Conservation (phyloP, 2,888 invertebrate species). For the Lymantria monacha region DNA sequence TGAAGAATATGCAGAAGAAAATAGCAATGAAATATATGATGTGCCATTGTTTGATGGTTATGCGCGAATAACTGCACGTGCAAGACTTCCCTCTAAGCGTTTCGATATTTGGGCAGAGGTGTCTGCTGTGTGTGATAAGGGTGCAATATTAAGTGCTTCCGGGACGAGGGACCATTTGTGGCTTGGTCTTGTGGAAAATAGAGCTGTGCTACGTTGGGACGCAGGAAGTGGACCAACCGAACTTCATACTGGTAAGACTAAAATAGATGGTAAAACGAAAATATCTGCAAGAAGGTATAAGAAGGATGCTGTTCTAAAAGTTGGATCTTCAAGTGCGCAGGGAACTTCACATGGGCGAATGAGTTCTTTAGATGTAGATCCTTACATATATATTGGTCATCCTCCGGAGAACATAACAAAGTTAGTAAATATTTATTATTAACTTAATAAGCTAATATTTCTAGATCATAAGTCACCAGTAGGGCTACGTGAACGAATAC, state of each 20-base stretch:
- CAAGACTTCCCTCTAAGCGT: slow-evolving; percentile 63
- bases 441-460: background rate
- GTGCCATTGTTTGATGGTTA: slow-evolving; percentile 70
- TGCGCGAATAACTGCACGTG: slow-evolving; percentile 62
- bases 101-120: slow-evolving; percentile 77
- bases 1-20: slow-evolving; percentile 56
- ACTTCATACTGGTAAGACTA: slow-evolving; percentile 62
- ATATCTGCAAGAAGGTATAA: slow-evolving; percentile 70
- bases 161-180: slow-evolving; percentile 73
- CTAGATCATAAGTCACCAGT: no score
- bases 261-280: slow-evolving; percentile 60
- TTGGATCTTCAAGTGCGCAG: slow-evolving; percentile 57
- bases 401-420: slow-evolving; percentile 70
- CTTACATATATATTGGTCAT: slow-evolving; percentile 65
- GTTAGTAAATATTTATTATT: slow-evolving; percentile 48
- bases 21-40: slow-evolving; percentile 53
- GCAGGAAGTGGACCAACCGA: slow-evolving; percentile 69
- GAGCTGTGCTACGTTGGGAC: slow-evolving; percentile 66
- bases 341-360: slow-evolving; percentile 67
- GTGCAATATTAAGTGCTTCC: slow-evolving; percentile 64
- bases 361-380: slow-evolving; percentile 70
- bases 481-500: no score
- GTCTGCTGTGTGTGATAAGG: slow-evolving; percentile 65
- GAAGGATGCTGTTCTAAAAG: slow-evolving; percentile 66
- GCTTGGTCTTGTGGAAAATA: slow-evolving; percentile 67